phyloP scores from a whole-genome alignment of 2,113 vertebrate species.

The Thalassarche chlororhynchos region DNA sequence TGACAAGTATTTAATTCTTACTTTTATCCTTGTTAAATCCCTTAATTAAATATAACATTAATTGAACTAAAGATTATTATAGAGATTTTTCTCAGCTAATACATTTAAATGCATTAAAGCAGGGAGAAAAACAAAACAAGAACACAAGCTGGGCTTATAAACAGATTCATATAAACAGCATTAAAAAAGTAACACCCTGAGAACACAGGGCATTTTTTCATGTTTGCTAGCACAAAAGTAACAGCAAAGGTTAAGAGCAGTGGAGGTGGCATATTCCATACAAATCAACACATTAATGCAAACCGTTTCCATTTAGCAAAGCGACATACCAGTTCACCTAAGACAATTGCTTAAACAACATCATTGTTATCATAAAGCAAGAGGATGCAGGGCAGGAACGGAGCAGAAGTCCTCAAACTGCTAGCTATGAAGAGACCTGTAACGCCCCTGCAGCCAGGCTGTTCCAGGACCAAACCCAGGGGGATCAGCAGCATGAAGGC shows the following conservation, averaged over 20 bases:
- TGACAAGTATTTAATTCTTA: constrained; percentile 1
- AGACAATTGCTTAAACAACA: neutral
- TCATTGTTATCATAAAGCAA: neutral
- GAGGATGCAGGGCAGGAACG: neutral
- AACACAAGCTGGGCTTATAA: neutral
- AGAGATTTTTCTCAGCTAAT: neutral
- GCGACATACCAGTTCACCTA: neutral
- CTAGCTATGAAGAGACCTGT: accelerated
- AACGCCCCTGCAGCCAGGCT: neutral
- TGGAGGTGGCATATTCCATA: neutral
- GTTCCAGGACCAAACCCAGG: neutral
- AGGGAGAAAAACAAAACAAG: neutral
- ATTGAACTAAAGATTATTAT: neutral
- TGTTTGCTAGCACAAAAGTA: neutral
- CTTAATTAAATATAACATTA: constrained; percentile 35
- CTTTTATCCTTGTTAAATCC: neutral
- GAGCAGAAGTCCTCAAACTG: neutral
- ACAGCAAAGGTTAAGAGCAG: neutral
- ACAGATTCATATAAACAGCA: neutral
- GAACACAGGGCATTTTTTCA: neutral
- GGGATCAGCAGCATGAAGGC: neutral
- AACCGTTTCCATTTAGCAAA: neutral
- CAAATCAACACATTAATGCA: neutral
- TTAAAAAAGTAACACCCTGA: neutral
- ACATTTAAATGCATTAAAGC: neutral